Percentiles rank a stretch among this genome's conserved stretches.
phyloP scores from a whole-genome alignment of 2,113 vertebrate genomes.

The Actenoides hombroni region DNA sequence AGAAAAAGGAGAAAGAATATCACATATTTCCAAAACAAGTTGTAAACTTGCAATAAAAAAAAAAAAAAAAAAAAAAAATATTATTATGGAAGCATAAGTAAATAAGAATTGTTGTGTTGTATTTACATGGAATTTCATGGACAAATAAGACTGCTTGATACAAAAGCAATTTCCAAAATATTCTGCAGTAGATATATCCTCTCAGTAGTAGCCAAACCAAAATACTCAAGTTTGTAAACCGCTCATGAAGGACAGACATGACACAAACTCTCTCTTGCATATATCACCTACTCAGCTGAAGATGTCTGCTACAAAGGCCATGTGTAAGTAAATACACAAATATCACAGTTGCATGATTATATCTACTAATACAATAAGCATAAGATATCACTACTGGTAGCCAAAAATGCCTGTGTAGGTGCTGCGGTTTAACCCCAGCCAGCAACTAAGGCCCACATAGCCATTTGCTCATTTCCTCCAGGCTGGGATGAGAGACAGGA shows the following conservation, averaged over 20 bases:
- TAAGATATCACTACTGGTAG: not conserved
- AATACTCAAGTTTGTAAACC: not conserved
- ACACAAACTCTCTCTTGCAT: not conserved
- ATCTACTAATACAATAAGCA: not conserved
- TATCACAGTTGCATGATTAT: not conserved
- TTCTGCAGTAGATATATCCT: not conserved
- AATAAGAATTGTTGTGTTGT: not conserved
- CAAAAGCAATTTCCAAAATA: not conserved
- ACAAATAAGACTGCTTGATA: not conserved
- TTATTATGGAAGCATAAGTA: not conserved
- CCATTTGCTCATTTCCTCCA: not conserved
- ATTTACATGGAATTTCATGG: not conserved
- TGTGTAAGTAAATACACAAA: not conserved
- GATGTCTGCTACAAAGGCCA: not conserved
- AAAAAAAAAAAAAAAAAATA: not conserved
- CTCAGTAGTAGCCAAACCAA: not conserved
- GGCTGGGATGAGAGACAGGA: not conserved
- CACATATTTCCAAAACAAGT: not conserved
- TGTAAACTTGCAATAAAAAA: not conserved
- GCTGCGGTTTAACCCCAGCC: not conserved
- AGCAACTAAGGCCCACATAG: not conserved
- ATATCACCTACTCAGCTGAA: not conserved
- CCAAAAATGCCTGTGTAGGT: not conserved
- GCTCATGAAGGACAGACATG: not conserved
- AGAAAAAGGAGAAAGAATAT: not conserved